phyloP scores from a whole-genome alignment of 2,888 invertebrate genomes.

The Xylocampa areola region DNA sequence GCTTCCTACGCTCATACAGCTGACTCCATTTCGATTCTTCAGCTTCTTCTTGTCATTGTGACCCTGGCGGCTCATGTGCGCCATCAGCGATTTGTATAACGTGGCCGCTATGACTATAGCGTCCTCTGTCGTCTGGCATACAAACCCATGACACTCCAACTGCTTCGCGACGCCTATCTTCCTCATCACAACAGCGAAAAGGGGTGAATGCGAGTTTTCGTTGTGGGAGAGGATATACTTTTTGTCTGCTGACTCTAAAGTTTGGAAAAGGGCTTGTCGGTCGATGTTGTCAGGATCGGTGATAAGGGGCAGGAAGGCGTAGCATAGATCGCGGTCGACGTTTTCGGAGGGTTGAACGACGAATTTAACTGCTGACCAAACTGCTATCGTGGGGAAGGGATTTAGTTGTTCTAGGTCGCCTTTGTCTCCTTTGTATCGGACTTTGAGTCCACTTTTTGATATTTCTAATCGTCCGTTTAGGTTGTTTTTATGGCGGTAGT shows the following conservation, averaged over 20 bases:
- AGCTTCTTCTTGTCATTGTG: slow-evolving; percentile 89
- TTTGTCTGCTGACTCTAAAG: slow-evolving; percentile 87
- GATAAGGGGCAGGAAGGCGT: slow-evolving; percentile 95
- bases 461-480: slow-evolving; percentile 92
- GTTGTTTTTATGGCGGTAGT: slow-evolving; percentile 85
- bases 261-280: slow-evolving; percentile 92
- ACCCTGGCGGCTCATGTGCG: slow-evolving; percentile 92
- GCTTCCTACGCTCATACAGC: slow-evolving; percentile 93
- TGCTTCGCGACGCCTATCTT: slow-evolving; percentile 93
- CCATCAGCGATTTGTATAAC: slow-evolving; percentile 96
- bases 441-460: slow-evolving; percentile 92
- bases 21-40: slow-evolving; percentile 93
- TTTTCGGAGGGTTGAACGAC: slow-evolving; percentile 91
- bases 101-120: slow-evolving; percentile 97
- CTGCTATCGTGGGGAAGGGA: slow-evolving; percentile 97
- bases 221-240: slow-evolving; percentile 89
- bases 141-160: slow-evolving; percentile 97
- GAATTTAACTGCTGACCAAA: slow-evolving; percentile 97
- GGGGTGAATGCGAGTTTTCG: slow-evolving; percentile 93
- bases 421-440: slow-evolving; percentile 91
- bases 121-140: slow-evolving; percentile 96
- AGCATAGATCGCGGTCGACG: slow-evolving; percentile 88
- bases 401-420: slow-evolving; percentile 92
- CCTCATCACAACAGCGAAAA: slow-evolving; percentile 97
- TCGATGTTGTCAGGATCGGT: slow-evolving; percentile 95